These are phyloP conservation scores for Ypsolopha sequella DNA, from an alignment of 2,888 invertebrate genomes.

Conservation along the genomic window DNA sequence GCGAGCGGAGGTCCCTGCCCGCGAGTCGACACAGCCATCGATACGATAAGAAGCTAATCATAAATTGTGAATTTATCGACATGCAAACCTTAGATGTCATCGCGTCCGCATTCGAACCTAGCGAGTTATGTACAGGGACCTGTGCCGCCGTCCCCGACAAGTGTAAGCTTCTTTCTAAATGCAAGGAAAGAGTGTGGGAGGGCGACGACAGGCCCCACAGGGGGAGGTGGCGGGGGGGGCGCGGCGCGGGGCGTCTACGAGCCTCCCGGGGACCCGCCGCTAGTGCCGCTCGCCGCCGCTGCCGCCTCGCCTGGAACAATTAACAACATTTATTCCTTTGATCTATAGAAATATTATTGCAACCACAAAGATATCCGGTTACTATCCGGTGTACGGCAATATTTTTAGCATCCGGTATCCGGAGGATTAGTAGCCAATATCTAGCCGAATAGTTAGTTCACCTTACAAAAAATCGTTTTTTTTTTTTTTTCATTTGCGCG, in stretches of 20 bases:
- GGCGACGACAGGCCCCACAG: slow-evolving; percentile 6
- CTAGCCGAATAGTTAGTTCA: too few species aligned
- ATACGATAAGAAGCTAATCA: neutral
- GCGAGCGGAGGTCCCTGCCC: neutral
- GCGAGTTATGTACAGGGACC: slow-evolving; percentile 3
- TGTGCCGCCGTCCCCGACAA: neutral
- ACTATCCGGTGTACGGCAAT: too few species aligned
- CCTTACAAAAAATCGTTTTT: too few species aligned
- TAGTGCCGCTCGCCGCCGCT: slow-evolving; percentile 27
- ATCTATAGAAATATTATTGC: too few species aligned
- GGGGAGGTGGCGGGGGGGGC: slow-evolving; percentile 7
- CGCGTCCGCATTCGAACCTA: neutral
- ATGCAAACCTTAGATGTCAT: neutral
- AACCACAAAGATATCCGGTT: too few species aligned
- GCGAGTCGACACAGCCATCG: neutral
- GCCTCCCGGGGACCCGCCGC: slow-evolving; percentile 28
- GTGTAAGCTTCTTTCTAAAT: neutral
- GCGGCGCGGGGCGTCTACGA: slow-evolving; percentile 26
- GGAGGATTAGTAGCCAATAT: too few species aligned
- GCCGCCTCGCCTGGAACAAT: slow-evolving; percentile 31
- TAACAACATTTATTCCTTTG: neutral
- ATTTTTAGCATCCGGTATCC: too few species aligned
- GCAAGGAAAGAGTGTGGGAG: slow-evolving; percentile 5
- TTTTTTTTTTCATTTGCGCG: too few species aligned
- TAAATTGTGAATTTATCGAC: neutral